Percentiles rank a stretch among this genome's conserved stretches.
phyloP scores from a whole-genome alignment of 2,113 vertebrate genomes.

The Cinclus cinclus region DNA sequence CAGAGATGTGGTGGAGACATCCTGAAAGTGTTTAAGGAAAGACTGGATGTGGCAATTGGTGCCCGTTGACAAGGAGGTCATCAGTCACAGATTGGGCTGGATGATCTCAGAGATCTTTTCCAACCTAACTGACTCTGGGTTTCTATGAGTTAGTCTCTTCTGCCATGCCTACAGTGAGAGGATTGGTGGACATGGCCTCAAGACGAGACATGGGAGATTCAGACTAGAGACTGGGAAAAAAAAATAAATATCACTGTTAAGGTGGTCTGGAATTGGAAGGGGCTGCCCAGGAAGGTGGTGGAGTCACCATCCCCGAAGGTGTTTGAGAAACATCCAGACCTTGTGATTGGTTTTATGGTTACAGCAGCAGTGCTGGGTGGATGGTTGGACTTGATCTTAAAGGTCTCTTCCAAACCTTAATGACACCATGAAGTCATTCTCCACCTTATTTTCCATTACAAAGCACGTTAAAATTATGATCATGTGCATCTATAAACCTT shows the following conservation, averaged over 20 bases:
- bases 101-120: not conserved
- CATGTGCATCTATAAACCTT: not conserved
- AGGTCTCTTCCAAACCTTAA: not conserved
- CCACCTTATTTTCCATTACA: not conserved
- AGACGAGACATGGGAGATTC: not conserved
- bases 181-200: fast-evolving
- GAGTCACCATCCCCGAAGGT: not conserved
- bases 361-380: not conserved
- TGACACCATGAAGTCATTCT: not conserved
- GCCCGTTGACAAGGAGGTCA: not conserved
- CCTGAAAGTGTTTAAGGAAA: not conserved
- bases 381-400: not conserved
- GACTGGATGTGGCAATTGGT: not conserved
- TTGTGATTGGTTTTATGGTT: not conserved
- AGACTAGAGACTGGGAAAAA: not conserved
- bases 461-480: not conserved
- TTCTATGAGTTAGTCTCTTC: not conserved
- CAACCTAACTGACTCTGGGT: not conserved
- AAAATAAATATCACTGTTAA: not conserved
- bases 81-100: not conserved
- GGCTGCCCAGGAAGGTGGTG: not conserved
- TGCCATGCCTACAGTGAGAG: not conserved
- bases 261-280: not conserved
- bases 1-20: not conserved
- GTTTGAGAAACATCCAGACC: fast-evolving